Evolutionary conservation across 2,888 invertebrate genomes (phyloP).

Genomic region (Cerastoderma edule): DNA sequence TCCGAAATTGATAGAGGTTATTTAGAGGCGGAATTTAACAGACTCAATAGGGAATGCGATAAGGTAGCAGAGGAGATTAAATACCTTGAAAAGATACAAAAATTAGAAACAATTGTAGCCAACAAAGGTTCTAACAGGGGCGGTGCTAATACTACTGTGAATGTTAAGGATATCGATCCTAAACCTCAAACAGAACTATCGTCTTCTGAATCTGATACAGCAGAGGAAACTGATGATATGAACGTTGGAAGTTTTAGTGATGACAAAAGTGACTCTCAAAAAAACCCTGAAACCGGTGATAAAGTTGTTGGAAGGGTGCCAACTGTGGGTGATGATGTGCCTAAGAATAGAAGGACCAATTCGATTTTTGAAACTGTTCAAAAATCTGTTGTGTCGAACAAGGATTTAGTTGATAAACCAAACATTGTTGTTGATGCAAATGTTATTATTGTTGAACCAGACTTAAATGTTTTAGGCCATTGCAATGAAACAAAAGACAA

Average conservation of each 20-base stretch:
- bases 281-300: not conserved
- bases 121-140: no score
- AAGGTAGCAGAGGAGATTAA: conserved; percentile 63
- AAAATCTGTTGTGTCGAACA: conserved; percentile 8
- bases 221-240: not conserved
- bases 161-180: no score
- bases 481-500: not conserved
- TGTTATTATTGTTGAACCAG: conserved; percentile 13
- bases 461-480: not conserved
- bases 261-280: not conserved
- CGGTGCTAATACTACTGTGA: no score
- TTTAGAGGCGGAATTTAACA: conserved; percentile 69
- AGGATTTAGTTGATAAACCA: conserved; percentile 11
- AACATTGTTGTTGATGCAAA: conserved; percentile 1
- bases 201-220: not conserved
- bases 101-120: conserved; percentile 11
- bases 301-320: conserved; percentile 2
- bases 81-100: conserved; percentile 39
- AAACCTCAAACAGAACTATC: not conserved
- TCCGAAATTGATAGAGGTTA: conserved; percentile 58
- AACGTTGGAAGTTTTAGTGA: not conserved
- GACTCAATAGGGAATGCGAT: conserved; percentile 65
- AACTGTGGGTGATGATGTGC: not conserved
- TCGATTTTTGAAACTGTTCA: not conserved
- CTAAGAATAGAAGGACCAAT: not conserved